Evolutionary conservation across 2,797 vertebrate species (phyloP), one percentile per base, ranked within the genome.

Genomic region (Notolepis coatsorum): DNA sequence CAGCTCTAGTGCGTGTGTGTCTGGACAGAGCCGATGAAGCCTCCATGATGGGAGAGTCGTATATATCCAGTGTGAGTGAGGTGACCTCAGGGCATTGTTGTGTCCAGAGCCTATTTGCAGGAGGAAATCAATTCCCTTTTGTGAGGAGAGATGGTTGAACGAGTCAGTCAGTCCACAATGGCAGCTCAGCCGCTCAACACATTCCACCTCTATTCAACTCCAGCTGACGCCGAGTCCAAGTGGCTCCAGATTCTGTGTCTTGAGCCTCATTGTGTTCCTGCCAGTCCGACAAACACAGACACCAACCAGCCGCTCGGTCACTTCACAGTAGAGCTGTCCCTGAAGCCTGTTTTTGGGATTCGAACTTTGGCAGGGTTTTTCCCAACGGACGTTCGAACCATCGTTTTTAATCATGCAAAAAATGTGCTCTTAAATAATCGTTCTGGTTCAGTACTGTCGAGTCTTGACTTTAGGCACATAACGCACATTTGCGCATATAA

Each of bases 101-200:
- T 4, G n/a, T 80, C 67, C 60, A 55, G 76, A 81, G 56, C 75
- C 82, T 82, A 82, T 87, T 82, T 87, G 52, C 54, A 55, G 74
- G 57, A 38, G 49, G 38, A 77, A 88, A 87, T 89, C 85, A 75
- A 88, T 89, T 71, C 68, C 25, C 35, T 86, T n/a, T 56, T 72
- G 76, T 80, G 76, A 60, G 56, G 25, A 5, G 76, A 74, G 37
- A 58, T 69, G 68, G 60, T 39, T 62, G 49, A 62, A 85, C 46
- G 65, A 69, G 66, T 66, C n/a, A 18, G 27, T n/a, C 47, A 43
- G 21, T 73, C 17, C 27, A 37, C 42, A 67, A n/a, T n/a, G n/a
- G 77, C 52, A 65, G 65, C n/a, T n/a, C 69, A 63, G 60, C 39
- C 42, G 46, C 63, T 71, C 65, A 68, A 59, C 37, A 2, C 21